Conservation (phyloP, 2,113 vertebrate species). For the Malaclemys terrapin region DNA sequence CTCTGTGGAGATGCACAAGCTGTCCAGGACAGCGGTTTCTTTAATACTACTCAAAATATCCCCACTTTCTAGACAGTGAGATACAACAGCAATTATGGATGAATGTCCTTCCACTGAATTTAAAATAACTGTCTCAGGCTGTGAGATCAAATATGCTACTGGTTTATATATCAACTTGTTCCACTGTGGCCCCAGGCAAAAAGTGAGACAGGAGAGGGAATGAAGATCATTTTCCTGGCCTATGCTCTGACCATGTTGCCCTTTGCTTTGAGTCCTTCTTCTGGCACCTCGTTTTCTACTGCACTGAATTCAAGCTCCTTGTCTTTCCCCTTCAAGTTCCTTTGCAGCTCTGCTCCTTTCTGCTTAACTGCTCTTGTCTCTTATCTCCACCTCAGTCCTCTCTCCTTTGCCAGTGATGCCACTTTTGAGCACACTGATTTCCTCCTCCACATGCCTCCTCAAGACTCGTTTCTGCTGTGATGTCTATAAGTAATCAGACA, state of each 20-base stretch:
- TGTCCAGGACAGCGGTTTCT: background rate
- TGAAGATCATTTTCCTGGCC: background rate
- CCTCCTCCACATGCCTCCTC: background rate
- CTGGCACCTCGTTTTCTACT: background rate
- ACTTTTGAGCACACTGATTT: background rate
- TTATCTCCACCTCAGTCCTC: background rate
- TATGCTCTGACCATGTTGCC: fast-evolving
- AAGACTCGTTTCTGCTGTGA: background rate
- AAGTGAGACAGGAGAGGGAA: background rate
- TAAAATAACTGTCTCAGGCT: background rate
- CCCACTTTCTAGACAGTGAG: background rate
- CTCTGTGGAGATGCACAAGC: background rate
- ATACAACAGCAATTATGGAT: background rate
- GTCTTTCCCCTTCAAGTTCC: fast-evolving
- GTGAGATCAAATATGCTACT: background rate
- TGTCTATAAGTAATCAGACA: fast-evolving
- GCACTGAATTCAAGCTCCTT: background rate
- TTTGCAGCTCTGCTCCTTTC: background rate
- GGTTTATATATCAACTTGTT: background rate
- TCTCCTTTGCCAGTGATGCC: background rate
- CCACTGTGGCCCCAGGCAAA: background rate
- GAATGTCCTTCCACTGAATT: background rate
- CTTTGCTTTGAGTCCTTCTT: background rate
- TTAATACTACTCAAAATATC: background rate
- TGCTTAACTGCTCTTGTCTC: background rate